Base-by-base conservation (phyloP, 2,797 vertebrate species). In the Gobio occitaniae region DNA sequence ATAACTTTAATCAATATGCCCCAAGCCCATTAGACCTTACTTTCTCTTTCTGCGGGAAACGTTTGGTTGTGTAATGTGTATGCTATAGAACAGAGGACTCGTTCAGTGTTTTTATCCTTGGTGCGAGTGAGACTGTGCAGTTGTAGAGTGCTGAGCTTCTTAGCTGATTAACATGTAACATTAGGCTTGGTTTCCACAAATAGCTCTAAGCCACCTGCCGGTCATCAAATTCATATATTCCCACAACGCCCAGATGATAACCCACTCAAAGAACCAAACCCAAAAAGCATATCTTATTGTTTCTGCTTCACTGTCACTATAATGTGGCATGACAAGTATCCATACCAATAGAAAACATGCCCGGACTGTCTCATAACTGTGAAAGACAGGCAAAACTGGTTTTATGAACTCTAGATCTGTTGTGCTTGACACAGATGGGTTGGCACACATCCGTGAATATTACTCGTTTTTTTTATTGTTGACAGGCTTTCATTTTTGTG, bases 151-250 rank as follows among this genome's bases (percentile, higher is more conserved):
- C 48, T 86, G 68, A 89, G 79, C 86, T 89, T 63, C 80, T 83
- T 79, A 85, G 80, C 87, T 86, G 80, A 86, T 87, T 88, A 87
- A 56, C 36, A 78, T 78, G 59, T 69, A 84, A 65, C 71, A 70
- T 78, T 80, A 71, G 69, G 75, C 78, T 82, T 76, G 76, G 66
- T 83, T 86, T 63, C 69, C 48, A 72, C 71, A 86, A 86, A 81
- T 85, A 87, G 76, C 76, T 83, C 3, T 66, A 63, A 70, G 47
- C 63, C 56, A 70, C 56, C 11, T 48, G 10, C 54, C n/a, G 8
- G 47, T 71, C 47, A 84, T 36, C 72, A 25, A 82, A 76, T 76
- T 41, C 32, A 68, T 65, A 83, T 54, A 65, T 83, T 83, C 61
- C 13, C 47, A 50, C 70, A 83, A 21, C 3, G 1, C 2, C 82